Evolutionary conservation across 2,797 vertebrate genomes (phyloP), one percentile per base, ranked within the genome.

Genomic region (Xenopus petersii): DNA sequence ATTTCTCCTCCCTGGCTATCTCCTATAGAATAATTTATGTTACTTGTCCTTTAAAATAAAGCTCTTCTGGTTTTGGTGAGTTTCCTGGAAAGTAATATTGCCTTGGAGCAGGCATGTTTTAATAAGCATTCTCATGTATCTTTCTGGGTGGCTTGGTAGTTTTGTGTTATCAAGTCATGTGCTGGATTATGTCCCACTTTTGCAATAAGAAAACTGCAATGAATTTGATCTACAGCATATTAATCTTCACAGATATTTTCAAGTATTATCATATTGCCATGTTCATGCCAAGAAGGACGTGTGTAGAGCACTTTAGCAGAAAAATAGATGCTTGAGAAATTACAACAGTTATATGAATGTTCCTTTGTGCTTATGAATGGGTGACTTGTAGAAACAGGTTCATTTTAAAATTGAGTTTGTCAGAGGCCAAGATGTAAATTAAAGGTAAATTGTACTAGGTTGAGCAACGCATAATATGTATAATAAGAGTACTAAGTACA

Each of bases 191-290:
- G 30, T 63, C 7, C 30, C 26, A 36, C 26, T 36, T 13, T 16
- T 63, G 33, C 24, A 33, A 63, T 36, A 24, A 36, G 13, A 33
- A 63, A 63, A 15, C 13, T 36, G 61, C 33, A 2, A 16, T 36
- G 30, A 15, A 36, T 10, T 12, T 63, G 21, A 63, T 15, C 24
- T 33, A 26, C 16, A 16, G 61, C 61, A 63, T 24, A 63, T 63
- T 33, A 16, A 33, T 63, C 59, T 63, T 63, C 15, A 15, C 8
- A 42, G 30, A 16, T 13, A 61, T 63, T 9, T 36, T 63, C 33
- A 36, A 63, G 61, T 63, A 63, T 33, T 33, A 63, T 63, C 61
- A 63, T 42, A 63, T 63, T 33, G 30, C 61, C 26, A 63, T 63
- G 15, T 63, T 63, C 13, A 63, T 36, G 61, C 61, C 61, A 36